Base-by-base conservation (phyloP, 92 coral and sea anemone genomes). In the Epizoanthus stellaris region DNA sequence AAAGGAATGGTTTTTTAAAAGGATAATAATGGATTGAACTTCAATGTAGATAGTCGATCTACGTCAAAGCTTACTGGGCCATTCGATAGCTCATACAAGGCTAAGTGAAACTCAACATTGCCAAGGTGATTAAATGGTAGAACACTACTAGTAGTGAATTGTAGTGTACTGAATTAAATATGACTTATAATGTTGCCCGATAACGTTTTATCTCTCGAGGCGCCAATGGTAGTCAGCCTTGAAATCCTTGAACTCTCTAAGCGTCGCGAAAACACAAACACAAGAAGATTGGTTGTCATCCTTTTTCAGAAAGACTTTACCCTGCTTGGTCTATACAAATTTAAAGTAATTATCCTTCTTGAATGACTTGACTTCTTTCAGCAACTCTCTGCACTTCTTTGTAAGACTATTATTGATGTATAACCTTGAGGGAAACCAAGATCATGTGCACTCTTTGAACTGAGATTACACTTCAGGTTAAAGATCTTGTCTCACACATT, bases 341-440 rank as follows among this genome's bases (percentile, higher is more conserved):
- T 77, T 77, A 65, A 39, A 65, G 15, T 25, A 75, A 45, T 21
- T 42, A 8, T 86, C 57, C 49, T 75, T 59, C 45, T 68, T 60
- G 77, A 62, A 86, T 3, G 83, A 25, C 54, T 86, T 86, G 5
- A 77, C 69, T 67, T 77, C 62, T 3, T 15, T 73, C 3, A 76
- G 40, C 57, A 86, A 47, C 16, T 65, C 85, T 39, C 85, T 14
- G n/a, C 62, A 21, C 58, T 86, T 67, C 25, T 59, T 21, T 3
- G 85, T 77, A 2, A 86, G 42, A 47, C 89, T 77, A 39, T 86
- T 85, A 34, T 86, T 86, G n/a, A 86, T 68, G 76, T 39, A 67
- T 30, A 86, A 42, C 42, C 76, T 43, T 1, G 67, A 6, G 80
- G 16, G 39, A 77, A 86, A 1, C 89, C 89, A 9, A 86, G 45